Evolutionary conservation across 2,888 invertebrate genomes (phyloP).

Genomic region (Ectemnius cavifrons): DNA sequence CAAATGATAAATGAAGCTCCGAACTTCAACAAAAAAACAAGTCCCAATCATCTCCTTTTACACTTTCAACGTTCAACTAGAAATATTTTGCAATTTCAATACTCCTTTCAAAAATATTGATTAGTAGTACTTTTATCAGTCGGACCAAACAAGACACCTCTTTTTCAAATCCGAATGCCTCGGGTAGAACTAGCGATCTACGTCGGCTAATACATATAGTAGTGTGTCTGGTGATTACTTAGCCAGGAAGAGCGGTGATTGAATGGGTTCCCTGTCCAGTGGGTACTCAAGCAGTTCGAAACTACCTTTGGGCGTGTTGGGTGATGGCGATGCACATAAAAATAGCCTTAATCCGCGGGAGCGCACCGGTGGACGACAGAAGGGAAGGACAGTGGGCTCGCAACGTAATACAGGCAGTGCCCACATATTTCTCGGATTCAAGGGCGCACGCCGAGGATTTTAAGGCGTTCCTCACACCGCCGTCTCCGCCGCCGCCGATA

Average conservation of each 20-base stretch:
- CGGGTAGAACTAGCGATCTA: too few species aligned
- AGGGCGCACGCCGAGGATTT: constrained; percentile 43
- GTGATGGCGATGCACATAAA: constrained; percentile 20
- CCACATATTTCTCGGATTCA: constrained; percentile 42
- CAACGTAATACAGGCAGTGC: constrained; percentile 26
- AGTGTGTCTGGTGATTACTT: neutral
- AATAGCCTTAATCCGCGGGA: constrained; percentile 29
- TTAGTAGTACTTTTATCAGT: too few species aligned
- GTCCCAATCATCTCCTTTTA: too few species aligned
- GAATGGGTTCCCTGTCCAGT: neutral
- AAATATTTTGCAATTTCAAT: too few species aligned
- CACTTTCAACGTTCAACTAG: too few species aligned
- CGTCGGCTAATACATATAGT: neutral
- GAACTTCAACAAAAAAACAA: too few species aligned
- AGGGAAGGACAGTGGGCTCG: constrained; percentile 8
- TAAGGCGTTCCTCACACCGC: constrained; percentile 42
- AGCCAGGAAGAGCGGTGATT: neutral
- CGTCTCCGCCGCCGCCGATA: neutral
- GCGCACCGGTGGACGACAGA: constrained; percentile 14
- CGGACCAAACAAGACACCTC: too few species aligned
- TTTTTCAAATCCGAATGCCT: too few species aligned
- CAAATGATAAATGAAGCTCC: too few species aligned
- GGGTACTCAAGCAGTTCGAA: neutral
- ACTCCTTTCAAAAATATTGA: too few species aligned
- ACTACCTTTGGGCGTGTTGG: constrained; percentile 18